Evolutionary conservation across 1,140 invertebrate genomes (phyloP).

Genomic region (Caerostris extrusa): DNA sequence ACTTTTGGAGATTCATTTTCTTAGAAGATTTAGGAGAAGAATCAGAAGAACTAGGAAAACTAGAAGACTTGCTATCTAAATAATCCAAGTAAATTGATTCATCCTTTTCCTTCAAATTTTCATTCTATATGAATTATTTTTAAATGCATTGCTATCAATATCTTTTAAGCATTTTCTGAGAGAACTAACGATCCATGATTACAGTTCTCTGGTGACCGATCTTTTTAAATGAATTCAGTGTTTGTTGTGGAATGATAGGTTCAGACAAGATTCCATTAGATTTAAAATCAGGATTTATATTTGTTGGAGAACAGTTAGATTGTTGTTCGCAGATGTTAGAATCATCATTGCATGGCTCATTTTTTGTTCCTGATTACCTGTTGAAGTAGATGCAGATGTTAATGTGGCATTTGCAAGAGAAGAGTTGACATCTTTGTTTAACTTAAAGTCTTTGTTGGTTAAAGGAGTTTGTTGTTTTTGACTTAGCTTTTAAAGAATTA

Average conservation of each 20-base stretch:
- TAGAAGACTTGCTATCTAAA: background rate
- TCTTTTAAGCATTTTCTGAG: background rate
- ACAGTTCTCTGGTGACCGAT: background rate
- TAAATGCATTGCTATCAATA: conserved; percentile 31
- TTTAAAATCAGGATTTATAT: background rate
- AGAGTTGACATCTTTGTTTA: background rate
- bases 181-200: background rate
- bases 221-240: background rate
- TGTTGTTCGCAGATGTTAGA: background rate
- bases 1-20: conserved; percentile 11
- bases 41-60: background rate
- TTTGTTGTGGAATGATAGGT: conserved; percentile 22
- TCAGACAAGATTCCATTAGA: background rate
- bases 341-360: background rate
- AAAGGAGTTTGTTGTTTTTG: background rate
- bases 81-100: background rate
- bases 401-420: background rate
- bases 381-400: background rate
- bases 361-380: conserved; percentile 1
- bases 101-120: background rate
- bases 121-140: conserved; percentile 19
- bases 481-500: background rate
- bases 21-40: conserved; percentile 27
- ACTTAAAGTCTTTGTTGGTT: background rate
- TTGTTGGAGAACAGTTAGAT: background rate